These are phyloP conservation scores for Nyctibius grandis DNA, from an alignment of 2,797 vertebrate genomes.

Conservation along the genomic window DNA sequence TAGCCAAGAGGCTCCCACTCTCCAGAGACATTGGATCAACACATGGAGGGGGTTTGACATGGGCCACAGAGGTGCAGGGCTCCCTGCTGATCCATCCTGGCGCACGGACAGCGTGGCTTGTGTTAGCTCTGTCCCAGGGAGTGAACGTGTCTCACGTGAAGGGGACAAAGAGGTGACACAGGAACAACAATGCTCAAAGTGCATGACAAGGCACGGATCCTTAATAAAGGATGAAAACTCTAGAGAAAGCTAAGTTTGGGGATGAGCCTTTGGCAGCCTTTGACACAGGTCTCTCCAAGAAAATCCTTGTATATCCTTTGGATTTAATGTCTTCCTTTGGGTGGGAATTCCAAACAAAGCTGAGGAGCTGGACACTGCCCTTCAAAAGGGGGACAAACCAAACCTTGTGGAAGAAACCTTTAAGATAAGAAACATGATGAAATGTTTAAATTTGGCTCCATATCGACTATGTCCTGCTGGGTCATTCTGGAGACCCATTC, in stretches of 20 bases:
- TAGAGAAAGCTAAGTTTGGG: background rate
- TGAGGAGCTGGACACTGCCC: background rate
- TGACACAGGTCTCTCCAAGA: background rate
- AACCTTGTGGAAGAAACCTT: background rate
- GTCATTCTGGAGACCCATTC: background rate
- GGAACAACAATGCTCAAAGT: background rate
- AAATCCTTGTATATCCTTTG: background rate
- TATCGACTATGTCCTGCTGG: background rate
- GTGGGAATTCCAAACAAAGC: background rate
- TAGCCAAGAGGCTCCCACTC: background rate
- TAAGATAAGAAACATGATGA: background rate
- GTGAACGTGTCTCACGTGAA: background rate
- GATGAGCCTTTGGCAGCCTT: background rate
- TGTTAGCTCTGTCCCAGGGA: background rate
- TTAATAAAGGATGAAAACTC: background rate
- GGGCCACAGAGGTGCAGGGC: background rate
- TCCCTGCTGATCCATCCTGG: background rate
- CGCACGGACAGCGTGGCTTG: accelerated
- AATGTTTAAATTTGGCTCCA: background rate
- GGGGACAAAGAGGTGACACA: background rate
- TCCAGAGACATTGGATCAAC: background rate
- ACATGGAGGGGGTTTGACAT: accelerated
- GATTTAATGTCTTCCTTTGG: background rate
- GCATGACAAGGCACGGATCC: background rate
- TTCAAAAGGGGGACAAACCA: background rate